Base-by-base conservation (phyloP, 2,113 vertebrate species). In the Protomyctophum bolini region DNA sequence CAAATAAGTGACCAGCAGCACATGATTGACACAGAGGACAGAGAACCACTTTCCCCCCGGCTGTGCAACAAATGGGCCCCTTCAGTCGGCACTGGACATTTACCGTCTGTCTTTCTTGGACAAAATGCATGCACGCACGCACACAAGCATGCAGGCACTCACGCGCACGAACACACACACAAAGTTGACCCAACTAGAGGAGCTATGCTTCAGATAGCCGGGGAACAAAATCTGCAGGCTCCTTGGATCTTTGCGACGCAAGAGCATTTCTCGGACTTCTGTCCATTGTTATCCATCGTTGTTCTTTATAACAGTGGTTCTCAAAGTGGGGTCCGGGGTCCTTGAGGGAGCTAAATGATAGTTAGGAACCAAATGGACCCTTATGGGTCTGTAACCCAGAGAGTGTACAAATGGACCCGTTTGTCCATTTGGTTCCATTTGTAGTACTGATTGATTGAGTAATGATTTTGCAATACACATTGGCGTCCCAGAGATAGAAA, bases 181-280 rank as follows among this genome's bases (percentile, higher is more conserved):
- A 28, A 57, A 50, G 63, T 59, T 73, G 76, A 84, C 76, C 41
- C 66, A 12, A 55, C 46, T 21, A 21, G 33, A 41, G 33, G 33
- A 41, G 77, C 69, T 12, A 51, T 15, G 62, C 45, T 59, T 76
- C 4, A 64, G 83, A 68, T 72, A 73, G 33, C 33, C 58, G 28
- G 50, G 56, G 77, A 83, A 86, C 80, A 77, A 74, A 75, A 84
- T 78, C 77, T 77, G 75, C 55, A 62, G 59, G 55, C 71, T 69
- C 55, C 69, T 75, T 6, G 57, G 73, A 73, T 73, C 70, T 57
- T 73, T 57, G 62, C 64, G 47, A 60, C 75, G 45, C 65, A 28
- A 67, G 68, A 66, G 62, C 57, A 57, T 68, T 72, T 81, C 71
- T 57, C 62, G 58, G 71, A 57, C 70, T 62, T 73, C 60, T 45